A percentile compares a stretch with the other conserved stretches of the same genome.
Conservation (phyloP, 2,797 vertebrate genomes). For the Sebastes melanostomus region DNA sequence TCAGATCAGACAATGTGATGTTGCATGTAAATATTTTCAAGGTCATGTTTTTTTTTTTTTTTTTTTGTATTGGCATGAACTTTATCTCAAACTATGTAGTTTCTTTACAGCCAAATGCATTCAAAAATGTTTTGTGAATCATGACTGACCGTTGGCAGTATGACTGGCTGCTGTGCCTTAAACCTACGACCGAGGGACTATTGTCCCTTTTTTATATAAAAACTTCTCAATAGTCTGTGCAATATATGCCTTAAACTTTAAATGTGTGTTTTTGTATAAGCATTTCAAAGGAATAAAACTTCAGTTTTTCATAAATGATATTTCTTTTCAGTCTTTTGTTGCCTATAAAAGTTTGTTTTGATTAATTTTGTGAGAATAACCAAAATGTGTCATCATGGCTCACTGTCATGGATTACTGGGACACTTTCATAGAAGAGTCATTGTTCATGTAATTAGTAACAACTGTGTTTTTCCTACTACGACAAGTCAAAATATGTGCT, state of each 20-base stretch:
- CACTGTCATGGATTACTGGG: neutral
- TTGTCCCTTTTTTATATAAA: constrained; percentile 65
- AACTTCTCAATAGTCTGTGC: constrained; percentile 84
- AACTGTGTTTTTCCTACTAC: too few relatives aligned
- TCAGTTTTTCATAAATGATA: constrained; percentile 62
- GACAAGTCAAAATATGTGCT: neutral
- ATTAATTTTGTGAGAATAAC: neutral
- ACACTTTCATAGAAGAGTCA: neutral
- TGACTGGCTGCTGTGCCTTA: constrained; percentile 85
- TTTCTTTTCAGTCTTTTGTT: neutral
- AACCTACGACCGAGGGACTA: constrained; percentile 70
- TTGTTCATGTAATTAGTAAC: neutral
- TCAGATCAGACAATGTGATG: constrained; percentile 64
- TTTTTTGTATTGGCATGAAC: constrained; percentile 66
- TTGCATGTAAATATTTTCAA: constrained; percentile 75
- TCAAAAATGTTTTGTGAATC: constrained; percentile 63
- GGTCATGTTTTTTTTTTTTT: constrained; percentile 40
- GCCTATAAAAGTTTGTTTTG: neutral
- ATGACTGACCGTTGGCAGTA: constrained; percentile 71
- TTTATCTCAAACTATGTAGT: constrained; percentile 64
- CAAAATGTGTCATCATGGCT: neutral
- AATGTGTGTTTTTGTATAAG: constrained; percentile 82
- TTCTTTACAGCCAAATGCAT: constrained; percentile 74
- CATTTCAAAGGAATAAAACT: constrained; percentile 86
- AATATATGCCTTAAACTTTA: constrained; percentile 87